These are phyloP conservation scores for Folsomia candida DNA, from an alignment of 2,888 invertebrate species.

Conservation along the genomic window DNA sequence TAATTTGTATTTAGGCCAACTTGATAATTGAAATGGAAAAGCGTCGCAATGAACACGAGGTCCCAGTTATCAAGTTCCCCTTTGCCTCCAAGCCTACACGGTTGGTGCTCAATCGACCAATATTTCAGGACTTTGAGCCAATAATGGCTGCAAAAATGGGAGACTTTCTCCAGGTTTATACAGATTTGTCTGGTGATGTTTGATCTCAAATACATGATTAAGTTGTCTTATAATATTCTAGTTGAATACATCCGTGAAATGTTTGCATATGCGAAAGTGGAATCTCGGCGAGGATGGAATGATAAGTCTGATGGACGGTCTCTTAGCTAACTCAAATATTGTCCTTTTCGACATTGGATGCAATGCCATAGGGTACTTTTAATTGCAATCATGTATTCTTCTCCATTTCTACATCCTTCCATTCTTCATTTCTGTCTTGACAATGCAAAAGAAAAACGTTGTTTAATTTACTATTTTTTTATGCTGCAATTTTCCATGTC, in stretches of 20 bases:
- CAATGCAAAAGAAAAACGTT: background rate
- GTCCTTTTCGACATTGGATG: conserved; percentile 41
- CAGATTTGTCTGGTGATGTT: background rate
- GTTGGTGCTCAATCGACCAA: conserved; percentile 46
- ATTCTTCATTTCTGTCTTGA: no score
- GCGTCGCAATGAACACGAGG: background rate
- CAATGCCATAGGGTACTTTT: conserved; percentile 39
- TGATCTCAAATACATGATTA: background rate
- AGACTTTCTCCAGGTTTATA: conserved; percentile 39
- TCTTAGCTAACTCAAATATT: conserved; percentile 28
- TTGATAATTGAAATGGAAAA: conserved; percentile 12
- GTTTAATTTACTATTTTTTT: background rate
- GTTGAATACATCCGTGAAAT: conserved; percentile 43
- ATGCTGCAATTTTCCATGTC: background rate
- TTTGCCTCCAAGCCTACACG: conserved; percentile 40
- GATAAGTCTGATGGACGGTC: conserved; percentile 42
- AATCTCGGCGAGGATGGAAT: conserved; percentile 47
- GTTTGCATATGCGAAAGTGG: conserved; percentile 48
- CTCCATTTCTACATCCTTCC: no score
- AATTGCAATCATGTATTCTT: background rate
- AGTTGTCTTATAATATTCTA: conserved; percentile 15
- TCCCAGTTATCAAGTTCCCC: conserved; percentile 17
- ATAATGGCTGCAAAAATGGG: conserved; percentile 44
- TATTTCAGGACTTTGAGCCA: conserved; percentile 36
- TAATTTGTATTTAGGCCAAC: no score